A percentile compares a stretch with the other conserved stretches of the same genome.
Evolutionary conservation across 2,113 vertebrate genomes (phyloP).

Genomic region (Meles meles): DNA sequence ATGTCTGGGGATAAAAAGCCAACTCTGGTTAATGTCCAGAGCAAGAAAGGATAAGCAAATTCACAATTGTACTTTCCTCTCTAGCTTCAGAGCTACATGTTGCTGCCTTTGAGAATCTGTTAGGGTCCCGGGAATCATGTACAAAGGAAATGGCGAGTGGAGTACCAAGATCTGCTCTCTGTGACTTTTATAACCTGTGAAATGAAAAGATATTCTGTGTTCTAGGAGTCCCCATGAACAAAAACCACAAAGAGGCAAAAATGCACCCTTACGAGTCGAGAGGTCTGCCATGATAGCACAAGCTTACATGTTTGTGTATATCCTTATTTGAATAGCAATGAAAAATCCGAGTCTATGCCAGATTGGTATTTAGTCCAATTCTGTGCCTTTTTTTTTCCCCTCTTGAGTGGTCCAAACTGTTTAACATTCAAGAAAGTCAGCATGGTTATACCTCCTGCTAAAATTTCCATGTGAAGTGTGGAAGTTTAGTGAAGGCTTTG

Average conservation of each 20-base stretch:
- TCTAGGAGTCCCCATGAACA: background rate
- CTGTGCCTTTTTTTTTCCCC: background rate
- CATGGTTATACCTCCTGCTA: background rate
- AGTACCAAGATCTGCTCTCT: background rate
- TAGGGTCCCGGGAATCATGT: background rate
- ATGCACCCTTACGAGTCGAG: background rate
- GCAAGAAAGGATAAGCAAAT: slow-evolving; percentile 56
- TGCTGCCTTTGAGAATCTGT: background rate
- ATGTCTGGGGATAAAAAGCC: slow-evolving; percentile 63
- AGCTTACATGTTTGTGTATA: background rate
- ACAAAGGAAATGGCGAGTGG: background rate
- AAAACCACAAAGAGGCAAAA: background rate
- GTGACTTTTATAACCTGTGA: background rate
- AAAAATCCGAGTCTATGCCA: background rate
- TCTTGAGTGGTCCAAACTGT: background rate
- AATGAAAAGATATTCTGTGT: background rate
- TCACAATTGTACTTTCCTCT: slow-evolving; percentile 26
- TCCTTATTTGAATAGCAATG: background rate
- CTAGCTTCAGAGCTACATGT: background rate
- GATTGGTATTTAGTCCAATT: background rate
- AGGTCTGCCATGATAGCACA: background rate
- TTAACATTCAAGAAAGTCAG: slow-evolving; percentile 47
- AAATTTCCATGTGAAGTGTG: slow-evolving; percentile 14
- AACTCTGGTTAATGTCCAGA: slow-evolving; percentile 58
- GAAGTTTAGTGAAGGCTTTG: slow-evolving; percentile 34